Conservation (phyloP, 2,797 vertebrate species). For the Sebastes dallii region DNA sequence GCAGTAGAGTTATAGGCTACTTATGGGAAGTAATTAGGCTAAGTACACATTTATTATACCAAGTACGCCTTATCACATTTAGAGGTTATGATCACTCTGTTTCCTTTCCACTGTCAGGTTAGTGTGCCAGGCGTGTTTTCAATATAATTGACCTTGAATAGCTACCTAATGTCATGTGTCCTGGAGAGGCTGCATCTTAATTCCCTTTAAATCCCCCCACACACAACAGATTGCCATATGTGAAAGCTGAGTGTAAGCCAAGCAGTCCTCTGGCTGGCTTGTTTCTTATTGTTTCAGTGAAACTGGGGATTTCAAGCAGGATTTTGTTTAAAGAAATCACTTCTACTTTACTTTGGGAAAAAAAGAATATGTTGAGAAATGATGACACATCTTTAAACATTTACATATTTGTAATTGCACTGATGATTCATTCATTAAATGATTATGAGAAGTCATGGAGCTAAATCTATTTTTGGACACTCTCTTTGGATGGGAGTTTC, state of each 20-base stretch:
- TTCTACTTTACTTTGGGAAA: not conserved
- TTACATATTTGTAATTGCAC: not conserved
- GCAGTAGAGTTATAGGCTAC: not conserved
- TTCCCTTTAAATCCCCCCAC: conserved; percentile 71
- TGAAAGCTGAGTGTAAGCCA: conserved; percentile 47
- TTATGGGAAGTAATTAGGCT: not conserved
- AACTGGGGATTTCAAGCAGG: not conserved
- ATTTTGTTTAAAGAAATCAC: not conserved
- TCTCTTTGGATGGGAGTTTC: not conserved
- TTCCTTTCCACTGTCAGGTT: not conserved
- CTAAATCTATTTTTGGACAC: not conserved
- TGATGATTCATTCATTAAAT: not conserved
- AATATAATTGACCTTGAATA: conserved; percentile 64
- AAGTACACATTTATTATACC: not conserved
- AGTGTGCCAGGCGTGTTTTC: conserved; percentile 28
- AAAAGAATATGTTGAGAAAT: not conserved
- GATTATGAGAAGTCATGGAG: not conserved
- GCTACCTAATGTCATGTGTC: conserved; percentile 59
- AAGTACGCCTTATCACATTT: not conserved
- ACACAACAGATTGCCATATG: conserved; percentile 62
- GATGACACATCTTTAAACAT: not conserved
- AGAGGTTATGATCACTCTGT: not conserved
- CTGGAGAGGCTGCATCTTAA: conserved; percentile 58
- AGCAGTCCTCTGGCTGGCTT: conserved; percentile 16
- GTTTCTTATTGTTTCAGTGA: conserved; percentile 17